These are phyloP conservation scores for Cephalotes varians DNA, from an alignment of 2,888 invertebrate species.

Conservation along the genomic window DNA sequence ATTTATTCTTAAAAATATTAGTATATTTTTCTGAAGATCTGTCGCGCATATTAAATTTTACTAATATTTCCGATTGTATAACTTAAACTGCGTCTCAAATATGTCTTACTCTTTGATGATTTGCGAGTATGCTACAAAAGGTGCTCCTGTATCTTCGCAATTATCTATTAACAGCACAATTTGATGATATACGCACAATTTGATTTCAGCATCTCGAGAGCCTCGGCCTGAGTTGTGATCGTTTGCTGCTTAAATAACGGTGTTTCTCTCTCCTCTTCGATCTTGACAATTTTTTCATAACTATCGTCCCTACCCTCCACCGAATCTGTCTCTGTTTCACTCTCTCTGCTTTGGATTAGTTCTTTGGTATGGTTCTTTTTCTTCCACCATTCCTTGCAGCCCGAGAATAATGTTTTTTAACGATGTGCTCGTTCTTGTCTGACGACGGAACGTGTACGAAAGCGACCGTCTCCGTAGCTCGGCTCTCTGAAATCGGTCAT, in stretches of 20 bases:
- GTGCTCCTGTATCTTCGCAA: not conserved
- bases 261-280: conserved; percentile 19
- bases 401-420: conserved; percentile 26
- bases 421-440: conserved; percentile 11
- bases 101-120: not conserved
- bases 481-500: conserved; percentile 67
- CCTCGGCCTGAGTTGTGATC: conserved; percentile 15
- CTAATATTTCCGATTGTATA: conserved; percentile 30
- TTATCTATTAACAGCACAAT: conserved; percentile 36
- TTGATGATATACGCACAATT: not conserved
- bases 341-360: conserved; percentile 68
- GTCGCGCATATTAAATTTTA: conserved; percentile 4
- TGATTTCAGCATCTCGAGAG: conserved; percentile 10
- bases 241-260: conserved; percentile 51
- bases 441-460: not conserved
- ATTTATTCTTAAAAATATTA: not conserved
- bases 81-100: not conserved
- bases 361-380: conserved; percentile 71
- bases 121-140: not conserved
- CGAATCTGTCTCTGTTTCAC: conserved; percentile 39
- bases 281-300: conserved; percentile 38
- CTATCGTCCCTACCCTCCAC: conserved; percentile 19
- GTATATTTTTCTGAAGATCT: conserved; percentile 3
- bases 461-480: not conserved
- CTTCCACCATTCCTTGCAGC: not conserved